Conservation (phyloP, 2,797 vertebrate species). For the Emys orbicularis region DNA sequence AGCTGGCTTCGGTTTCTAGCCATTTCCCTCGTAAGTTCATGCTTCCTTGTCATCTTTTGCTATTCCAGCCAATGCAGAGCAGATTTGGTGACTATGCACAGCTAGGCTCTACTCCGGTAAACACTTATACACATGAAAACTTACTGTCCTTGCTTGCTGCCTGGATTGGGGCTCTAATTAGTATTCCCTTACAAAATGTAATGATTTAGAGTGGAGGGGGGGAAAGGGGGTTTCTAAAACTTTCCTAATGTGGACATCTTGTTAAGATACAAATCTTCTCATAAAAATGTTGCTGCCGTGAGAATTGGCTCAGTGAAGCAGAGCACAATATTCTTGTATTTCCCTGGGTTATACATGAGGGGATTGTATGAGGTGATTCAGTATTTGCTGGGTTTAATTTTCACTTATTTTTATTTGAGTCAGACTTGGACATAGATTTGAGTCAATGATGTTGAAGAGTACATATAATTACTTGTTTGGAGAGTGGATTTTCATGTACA, state of each 20-base stretch:
- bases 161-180: neutral
- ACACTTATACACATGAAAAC: neutral
- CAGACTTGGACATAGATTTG: neutral
- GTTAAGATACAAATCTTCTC: neutral
- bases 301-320: neutral
- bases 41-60: neutral
- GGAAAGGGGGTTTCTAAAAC: accelerated
- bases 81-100: neutral
- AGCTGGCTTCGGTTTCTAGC: neutral
- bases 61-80: neutral
- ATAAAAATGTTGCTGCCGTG: neutral
- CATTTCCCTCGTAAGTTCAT: neutral
- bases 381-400: neutral
- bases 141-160: neutral
- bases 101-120: neutral
- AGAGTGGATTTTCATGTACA: neutral
- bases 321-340: neutral
- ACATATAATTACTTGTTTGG: accelerated
- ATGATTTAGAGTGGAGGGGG: neutral
- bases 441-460: accelerated
- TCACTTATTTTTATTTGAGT: too few species aligned
- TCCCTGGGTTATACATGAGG: neutral
- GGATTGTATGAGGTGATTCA: neutral
- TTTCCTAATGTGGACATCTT: neutral
- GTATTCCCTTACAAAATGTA: accelerated